Percentiles rank a stretch among this genome's conserved stretches.
Evolutionary conservation across 2,888 invertebrate species (phyloP).

Genomic region (Petrolisthes cinctipes): DNA sequence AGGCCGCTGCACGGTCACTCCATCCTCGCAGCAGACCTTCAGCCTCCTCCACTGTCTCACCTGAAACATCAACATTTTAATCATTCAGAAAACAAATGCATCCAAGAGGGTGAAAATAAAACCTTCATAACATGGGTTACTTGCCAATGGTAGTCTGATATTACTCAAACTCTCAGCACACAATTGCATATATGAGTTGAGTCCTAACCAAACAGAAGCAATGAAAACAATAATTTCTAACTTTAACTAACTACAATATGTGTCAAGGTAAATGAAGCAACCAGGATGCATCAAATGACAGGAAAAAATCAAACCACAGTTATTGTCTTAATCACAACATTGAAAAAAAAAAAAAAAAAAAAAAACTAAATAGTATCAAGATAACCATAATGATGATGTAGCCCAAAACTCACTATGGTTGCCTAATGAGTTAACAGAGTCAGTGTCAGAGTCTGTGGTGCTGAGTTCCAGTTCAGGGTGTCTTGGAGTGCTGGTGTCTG

Average conservation of each 20-base stretch:
- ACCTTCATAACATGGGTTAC: too few relatives aligned
- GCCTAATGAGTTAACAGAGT: conserved; percentile 53
- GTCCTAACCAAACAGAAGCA: too few relatives aligned
- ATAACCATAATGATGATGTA: background rate
- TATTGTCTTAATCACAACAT: too few relatives aligned
- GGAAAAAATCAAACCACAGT: too few relatives aligned
- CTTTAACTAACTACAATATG: too few relatives aligned
- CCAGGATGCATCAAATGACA: background rate
- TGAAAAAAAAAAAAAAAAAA: background rate
- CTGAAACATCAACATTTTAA: conserved; percentile 17
- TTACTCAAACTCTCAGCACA: too few relatives aligned
- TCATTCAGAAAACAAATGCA: too few relatives aligned
- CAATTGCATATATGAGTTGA: too few relatives aligned
- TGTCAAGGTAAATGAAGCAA: background rate
- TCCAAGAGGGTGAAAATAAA: too few relatives aligned
- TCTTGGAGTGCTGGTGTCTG: conserved; percentile 42
- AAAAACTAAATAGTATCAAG: background rate
- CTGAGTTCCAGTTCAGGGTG: conserved; percentile 57
- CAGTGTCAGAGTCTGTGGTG: conserved; percentile 63
- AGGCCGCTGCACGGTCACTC: conserved; percentile 57
- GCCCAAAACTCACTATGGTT: conserved; percentile 36
- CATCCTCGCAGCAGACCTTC: conserved; percentile 60
- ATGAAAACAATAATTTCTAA: too few relatives aligned
- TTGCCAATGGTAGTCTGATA: too few relatives aligned
- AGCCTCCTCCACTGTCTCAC: conserved; percentile 60